Base-by-base conservation (phyloP, 2,113 vertebrate species). In the Mastomys coucha region DNA sequence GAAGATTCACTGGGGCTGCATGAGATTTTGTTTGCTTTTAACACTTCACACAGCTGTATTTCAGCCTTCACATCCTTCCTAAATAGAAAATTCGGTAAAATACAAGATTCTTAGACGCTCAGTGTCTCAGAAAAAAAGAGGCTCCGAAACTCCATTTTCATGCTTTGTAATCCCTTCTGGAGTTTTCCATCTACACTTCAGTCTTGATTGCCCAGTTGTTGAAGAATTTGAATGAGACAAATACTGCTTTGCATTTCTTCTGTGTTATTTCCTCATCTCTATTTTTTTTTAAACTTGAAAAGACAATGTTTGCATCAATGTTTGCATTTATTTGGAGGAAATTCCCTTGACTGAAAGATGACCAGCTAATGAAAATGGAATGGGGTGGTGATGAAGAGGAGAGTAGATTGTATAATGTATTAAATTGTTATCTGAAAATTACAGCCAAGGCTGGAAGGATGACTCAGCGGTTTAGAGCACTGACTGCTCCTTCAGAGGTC, bases 371-470 rank as follows among this genome's bases (percentile, higher is more conserved):
- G 8, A 33, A 39, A 82, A 36, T 5, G 90, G 67, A 69, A 8
- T 24, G 6, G 69, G 76, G 69, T 51, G 39, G 22, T 0, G 3
- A 24, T 60, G 53, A 31, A 49, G 13, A 81, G 42, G 11, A 60
- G 31, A 58, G 7, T 67, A n/a, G 42, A 95, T 69, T 10, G 73
- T 75, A 85, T 39, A 88, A 72, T 75, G 10, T 20, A 86, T 97
- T 20, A 65, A 28, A 31, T 58, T 63, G 63, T 24, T 53, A 67
- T 77, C 88, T 91, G 82, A 96, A 28, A 95, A 77, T 72, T 31
- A 65, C 72, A 85, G 33, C 49, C 8, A 92, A 36, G 69, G 17
- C 36, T 72, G 69, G 69, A 72, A 6, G 13, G 69, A 20, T 72
- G 67, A 13, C 67, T 33, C 5, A 33, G 67, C 0, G 13, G 31